Evolutionary conservation across 2,888 invertebrate species (phyloP).

Genomic region (Rhimphoctona megacephalus): DNA sequence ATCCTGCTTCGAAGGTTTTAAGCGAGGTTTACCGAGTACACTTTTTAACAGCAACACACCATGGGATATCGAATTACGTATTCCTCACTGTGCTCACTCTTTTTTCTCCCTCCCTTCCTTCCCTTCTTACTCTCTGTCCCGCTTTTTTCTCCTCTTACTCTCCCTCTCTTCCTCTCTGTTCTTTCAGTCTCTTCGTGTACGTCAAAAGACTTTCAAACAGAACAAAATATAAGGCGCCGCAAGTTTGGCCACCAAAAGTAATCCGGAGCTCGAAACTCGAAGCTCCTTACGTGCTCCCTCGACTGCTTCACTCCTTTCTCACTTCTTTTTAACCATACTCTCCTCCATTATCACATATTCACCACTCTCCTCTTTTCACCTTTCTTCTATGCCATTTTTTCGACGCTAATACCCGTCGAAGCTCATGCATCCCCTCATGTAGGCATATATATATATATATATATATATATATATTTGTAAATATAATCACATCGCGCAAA

Average conservation of each 20-base stretch:
- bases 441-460: not conserved
- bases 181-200: conserved; percentile 25
- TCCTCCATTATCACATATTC: not conserved
- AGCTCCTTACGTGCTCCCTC: conserved; percentile 57
- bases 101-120: not conserved
- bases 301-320: conserved; percentile 3
- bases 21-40: conserved; percentile 36
- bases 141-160: not conserved
- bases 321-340: not conserved
- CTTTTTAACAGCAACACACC: conserved; percentile 29
- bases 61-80: conserved; percentile 74
- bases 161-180: conserved; percentile 7
- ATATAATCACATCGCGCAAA: not conserved
- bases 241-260: conserved; percentile 55
- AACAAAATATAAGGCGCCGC: conserved; percentile 67
- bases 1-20: conserved; percentile 36
- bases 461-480: not conserved
- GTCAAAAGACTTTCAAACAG: conserved; percentile 64
- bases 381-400: conserved; percentile 20
- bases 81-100: conserved; percentile 65
- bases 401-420: not conserved
- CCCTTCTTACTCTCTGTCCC: not conserved
- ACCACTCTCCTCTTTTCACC: not conserved
- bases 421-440: not conserved
- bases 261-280: conserved; percentile 74